Evolutionary conservation across 2,113 vertebrate genomes (phyloP).

Genomic region (Dromas ardeola): DNA sequence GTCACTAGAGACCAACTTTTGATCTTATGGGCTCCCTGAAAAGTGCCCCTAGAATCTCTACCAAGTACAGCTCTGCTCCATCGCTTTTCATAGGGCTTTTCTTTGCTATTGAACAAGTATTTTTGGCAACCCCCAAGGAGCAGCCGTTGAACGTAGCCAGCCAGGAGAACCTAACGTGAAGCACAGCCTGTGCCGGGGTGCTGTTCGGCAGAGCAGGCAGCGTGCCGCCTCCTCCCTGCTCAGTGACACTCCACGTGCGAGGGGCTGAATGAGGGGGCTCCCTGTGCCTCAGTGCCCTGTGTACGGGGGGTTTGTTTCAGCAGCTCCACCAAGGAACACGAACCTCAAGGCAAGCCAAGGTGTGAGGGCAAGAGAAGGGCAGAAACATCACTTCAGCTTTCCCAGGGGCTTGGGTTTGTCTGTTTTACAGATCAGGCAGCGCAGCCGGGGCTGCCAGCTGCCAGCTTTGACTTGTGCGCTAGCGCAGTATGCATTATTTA

Average conservation of each 20-base stretch:
- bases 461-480: not conserved
- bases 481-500: conserved; percentile 20
- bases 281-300: accelerated
- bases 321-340: not conserved
- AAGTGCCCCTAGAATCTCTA: not conserved
- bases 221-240: not conserved
- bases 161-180: not conserved
- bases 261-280: not conserved
- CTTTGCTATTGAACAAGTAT: not conserved
- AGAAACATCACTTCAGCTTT: not conserved
- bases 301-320: not conserved
- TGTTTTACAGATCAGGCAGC: not conserved
- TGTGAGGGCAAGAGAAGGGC: not conserved
- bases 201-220: not conserved
- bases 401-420: not conserved
- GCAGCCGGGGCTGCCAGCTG: not conserved
- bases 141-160: not conserved
- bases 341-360: not conserved
- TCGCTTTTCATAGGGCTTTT: not conserved
- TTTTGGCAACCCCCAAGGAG: not conserved
- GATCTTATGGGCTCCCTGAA: not conserved
- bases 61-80: not conserved
- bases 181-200: not conserved
- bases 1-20: not conserved
- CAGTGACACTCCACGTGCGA: accelerated